These are phyloP conservation scores for Petrocephalus sullivani DNA, from an alignment of 2,797 vertebrate genomes.

Conservation along the genomic window DNA sequence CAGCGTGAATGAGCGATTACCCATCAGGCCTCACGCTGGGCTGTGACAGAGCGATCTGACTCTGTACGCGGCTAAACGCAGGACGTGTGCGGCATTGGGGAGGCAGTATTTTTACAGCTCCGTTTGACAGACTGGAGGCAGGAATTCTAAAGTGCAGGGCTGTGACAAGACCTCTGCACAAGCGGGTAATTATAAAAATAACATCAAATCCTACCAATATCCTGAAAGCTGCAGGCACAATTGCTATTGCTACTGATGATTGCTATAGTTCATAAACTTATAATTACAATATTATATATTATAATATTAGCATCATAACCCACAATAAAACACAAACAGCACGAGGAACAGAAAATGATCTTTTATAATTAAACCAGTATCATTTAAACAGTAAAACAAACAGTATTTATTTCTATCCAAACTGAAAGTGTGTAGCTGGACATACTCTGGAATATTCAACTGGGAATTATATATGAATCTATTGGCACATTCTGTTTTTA, in stretches of 20 bases:
- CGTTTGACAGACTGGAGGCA: not conserved
- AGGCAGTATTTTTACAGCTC: not conserved
- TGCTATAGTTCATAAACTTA: not conserved
- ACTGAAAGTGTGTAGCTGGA: not conserved
- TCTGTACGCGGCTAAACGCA: not conserved
- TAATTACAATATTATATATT: too few relatives aligned
- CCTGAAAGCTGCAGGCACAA: not conserved
- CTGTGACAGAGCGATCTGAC: not conserved
- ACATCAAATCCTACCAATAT: not conserved
- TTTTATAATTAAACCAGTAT: not conserved
- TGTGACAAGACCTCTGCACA: not conserved
- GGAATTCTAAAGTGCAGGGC: not conserved
- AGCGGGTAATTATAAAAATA: not conserved
- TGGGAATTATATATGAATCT: not conserved
- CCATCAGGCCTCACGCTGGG: not conserved
- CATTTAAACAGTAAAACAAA: not conserved
- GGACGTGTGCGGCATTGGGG: not conserved
- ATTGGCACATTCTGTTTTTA: not conserved
- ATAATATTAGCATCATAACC: not conserved
- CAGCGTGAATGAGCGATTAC: conserved; percentile 7
- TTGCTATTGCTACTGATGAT: not conserved
- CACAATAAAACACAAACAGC: not conserved
- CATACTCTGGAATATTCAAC: not conserved
- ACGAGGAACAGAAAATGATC: not conserved
- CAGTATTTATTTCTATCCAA: not conserved